Conservation (phyloP, 1,140 invertebrate species). For the Danaus melanippus region DNA sequence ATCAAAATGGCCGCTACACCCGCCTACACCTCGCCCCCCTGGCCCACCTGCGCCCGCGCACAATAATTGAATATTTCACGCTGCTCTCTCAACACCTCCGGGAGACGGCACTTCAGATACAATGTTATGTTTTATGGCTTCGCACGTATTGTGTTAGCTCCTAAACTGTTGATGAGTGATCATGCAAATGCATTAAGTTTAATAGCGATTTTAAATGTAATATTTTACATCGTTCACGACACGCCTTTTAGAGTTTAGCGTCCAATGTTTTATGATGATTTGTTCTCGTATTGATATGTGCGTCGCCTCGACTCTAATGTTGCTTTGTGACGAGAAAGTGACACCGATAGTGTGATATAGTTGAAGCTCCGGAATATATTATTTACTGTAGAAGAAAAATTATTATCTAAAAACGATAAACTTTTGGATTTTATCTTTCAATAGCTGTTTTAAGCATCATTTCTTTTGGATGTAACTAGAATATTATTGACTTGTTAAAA, state of each 20-base stretch:
- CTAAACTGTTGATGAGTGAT: constrained; percentile 71
- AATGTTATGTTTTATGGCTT: constrained; percentile 65
- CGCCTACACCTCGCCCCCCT: constrained; percentile 25
- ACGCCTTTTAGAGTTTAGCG: constrained; percentile 55
- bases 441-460: no score
- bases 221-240: constrained; percentile 64
- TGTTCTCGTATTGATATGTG: constrained; percentile 62
- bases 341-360: constrained; percentile 34
- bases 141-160: constrained; percentile 63
- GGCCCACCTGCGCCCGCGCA: constrained; percentile 57
- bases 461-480: no score
- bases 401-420: neutral
- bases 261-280: constrained; percentile 67
- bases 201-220: constrained; percentile 67
- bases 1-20: constrained; percentile 62
- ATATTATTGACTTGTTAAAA: no score
- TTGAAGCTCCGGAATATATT: constrained; percentile 5
- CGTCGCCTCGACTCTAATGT: constrained; percentile 32
- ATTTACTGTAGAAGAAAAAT: neutral
- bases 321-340: constrained; percentile 41
- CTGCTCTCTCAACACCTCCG: constrained; percentile 65
- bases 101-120: constrained; percentile 48
- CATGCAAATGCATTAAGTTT: constrained; percentile 65
- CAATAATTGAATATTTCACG: constrained; percentile 71
- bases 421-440: no score